Base-by-base conservation (phyloP, 2,113 vertebrate genomes). In the Hiodon tergisus region DNA sequence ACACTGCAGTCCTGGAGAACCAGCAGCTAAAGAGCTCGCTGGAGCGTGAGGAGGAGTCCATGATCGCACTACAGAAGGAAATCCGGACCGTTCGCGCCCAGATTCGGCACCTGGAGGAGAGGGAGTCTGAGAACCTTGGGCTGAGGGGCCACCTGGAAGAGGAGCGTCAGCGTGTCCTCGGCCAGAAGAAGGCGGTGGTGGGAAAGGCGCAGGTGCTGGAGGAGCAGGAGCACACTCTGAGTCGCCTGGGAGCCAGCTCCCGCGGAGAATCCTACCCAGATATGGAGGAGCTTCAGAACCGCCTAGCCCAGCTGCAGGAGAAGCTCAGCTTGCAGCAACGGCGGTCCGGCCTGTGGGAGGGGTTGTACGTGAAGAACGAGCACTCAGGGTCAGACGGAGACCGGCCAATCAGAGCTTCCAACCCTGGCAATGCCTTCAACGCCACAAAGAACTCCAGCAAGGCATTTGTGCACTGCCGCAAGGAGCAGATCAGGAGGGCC, bases 371-470 rank as follows among this genome's bases (percentile, higher is more conserved):
- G 69, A 94, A 99, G 81, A 91, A 87, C 0, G 98, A 94, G 85
- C 93, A 94, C 47, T 88, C 91, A 16, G 81, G 82, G 81, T 81
- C 85, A 46, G 87, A 86, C 80, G 93, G 89, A 78, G 93, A 94
- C 76, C 80, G 88, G 60, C 87, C 82, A 76, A 88, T 87, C 77
- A 93, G 85, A 75, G 94, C 89, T 75, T 66, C 88, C 16, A 96
- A 93, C 75, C 87, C 90, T 0, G 89, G 92, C 2, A 89, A 97
- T 80, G 97, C 95, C 0, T 96, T 97, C 55, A 94, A 98, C 74
- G 94, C 95, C 0, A 94, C 98, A 89, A 98, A 98, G 83, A 99
- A 99, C 89, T 98, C 96, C 67, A 96, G 95, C 0, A 97, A 96
- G 77, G 95, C 95, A 80, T 98, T 98, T 80, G 95, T 98, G 67